A percentile compares a stretch with the other conserved stretches of the same genome.
phyloP scores from a whole-genome alignment of 2,113 vertebrate genomes.

The Herpailurus yagouaroundi region DNA sequence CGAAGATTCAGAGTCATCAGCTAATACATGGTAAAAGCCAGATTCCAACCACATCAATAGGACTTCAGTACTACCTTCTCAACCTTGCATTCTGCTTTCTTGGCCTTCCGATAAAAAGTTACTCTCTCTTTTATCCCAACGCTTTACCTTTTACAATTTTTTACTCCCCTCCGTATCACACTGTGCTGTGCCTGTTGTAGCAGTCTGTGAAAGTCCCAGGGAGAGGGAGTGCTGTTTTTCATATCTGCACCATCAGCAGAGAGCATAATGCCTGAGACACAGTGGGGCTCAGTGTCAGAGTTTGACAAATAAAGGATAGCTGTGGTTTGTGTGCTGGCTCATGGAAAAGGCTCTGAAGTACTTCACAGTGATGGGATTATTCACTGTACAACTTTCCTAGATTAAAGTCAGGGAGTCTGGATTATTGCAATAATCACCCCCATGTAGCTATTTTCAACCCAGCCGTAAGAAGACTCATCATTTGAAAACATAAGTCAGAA shows the following conservation, averaged over 20 bases:
- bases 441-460: neutral
- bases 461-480: neutral
- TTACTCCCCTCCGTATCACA: neutral
- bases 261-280: neutral
- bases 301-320: neutral
- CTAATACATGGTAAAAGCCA: neutral
- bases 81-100: neutral
- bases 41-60: neutral
- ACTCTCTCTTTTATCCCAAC: neutral
- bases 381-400: neutral
- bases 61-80: neutral
- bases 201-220: neutral
- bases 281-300: neutral
- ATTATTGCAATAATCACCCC: neutral
- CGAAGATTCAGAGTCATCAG: neutral
- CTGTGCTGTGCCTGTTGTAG: neutral
- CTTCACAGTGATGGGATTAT: neutral
- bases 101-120: neutral
- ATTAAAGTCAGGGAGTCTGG: neutral
- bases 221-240: neutral
- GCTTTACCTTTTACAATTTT: neutral
- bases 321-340: neutral
- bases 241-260: neutral
- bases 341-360: neutral
- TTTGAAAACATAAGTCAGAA: neutral